phyloP scores from a whole-genome alignment of 1,140 invertebrate genomes.

The Epicauta chinensis region DNA sequence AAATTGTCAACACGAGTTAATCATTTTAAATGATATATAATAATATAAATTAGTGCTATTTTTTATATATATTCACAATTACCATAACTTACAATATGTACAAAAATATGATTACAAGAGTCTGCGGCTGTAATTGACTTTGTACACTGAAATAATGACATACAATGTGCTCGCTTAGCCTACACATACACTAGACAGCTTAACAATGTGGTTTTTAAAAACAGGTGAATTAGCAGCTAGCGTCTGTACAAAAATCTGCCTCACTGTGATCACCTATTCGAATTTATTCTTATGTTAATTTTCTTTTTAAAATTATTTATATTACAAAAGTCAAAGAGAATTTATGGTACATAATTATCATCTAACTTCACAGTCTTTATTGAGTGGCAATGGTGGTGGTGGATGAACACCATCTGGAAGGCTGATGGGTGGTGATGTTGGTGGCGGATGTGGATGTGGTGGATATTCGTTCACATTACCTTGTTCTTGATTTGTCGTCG shows the following conservation, averaged over 20 bases:
- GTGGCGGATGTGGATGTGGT: neutral
- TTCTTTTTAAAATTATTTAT: conserved; percentile 18
- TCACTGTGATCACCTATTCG: conserved; percentile 25
- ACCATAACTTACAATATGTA: conserved; percentile 48
- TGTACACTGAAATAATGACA: conserved; percentile 45
- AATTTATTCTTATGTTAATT: no score
- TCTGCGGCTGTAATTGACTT: conserved; percentile 47
- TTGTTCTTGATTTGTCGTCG: no score
- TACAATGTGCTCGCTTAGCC: conserved; percentile 27
- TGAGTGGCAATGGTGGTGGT: conserved; percentile 50
- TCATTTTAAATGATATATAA: conserved; percentile 43
- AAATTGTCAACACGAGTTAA: conserved; percentile 45
- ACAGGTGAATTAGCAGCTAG: conserved; percentile 31
- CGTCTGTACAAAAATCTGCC: conserved; percentile 26
- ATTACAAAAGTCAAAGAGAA: conserved; percentile 27
- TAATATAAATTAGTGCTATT: conserved; percentile 43
- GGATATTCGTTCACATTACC: neutral
- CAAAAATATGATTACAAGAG: conserved; percentile 47
- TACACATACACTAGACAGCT: conserved; percentile 35
- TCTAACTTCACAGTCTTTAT: conserved; percentile 80
- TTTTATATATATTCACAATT: conserved; percentile 43
- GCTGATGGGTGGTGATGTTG: conserved; percentile 7
- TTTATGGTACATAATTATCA: conserved; percentile 56
- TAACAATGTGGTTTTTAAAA: conserved; percentile 34
- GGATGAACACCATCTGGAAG: conserved; percentile 18